Conservation (phyloP, 2,888 invertebrate genomes). For the Oscheius onirici region DNA sequence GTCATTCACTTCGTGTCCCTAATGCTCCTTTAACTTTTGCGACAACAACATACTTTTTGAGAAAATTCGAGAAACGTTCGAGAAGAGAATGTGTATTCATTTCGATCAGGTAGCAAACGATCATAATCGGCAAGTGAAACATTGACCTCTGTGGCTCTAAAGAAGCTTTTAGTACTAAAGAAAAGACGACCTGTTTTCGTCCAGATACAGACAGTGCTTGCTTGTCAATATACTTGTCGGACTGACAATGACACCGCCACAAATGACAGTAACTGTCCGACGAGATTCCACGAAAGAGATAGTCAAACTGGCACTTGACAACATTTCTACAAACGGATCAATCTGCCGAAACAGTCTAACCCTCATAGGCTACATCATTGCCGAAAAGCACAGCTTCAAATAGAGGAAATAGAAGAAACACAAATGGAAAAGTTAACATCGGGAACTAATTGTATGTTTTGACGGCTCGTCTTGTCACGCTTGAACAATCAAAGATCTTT, state of each 20-base stretch:
- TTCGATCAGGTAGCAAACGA: not conserved
- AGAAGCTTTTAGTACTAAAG: not conserved
- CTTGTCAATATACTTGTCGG: slow-evolving; percentile 2
- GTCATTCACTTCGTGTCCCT: slow-evolving; percentile 16
- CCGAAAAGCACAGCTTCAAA: not conserved
- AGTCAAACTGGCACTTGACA: too few species aligned
- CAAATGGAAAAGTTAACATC: not conserved
- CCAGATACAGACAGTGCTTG: slow-evolving; percentile 15
- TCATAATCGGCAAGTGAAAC: not conserved
- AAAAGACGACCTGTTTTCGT: not conserved
- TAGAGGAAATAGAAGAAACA: not conserved
- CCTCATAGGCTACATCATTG: too few species aligned
- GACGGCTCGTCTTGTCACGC: not conserved
- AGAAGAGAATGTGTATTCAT: not conserved
- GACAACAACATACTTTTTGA: not conserved
- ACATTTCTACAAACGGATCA: too few species aligned
- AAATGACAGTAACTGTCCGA: not conserved
- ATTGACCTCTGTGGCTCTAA: not conserved
- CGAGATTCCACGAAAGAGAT: not conserved
- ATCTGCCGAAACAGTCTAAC: too few species aligned
- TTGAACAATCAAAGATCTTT: not conserved
- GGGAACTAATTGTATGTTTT: not conserved
- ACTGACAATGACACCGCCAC: slow-evolving; percentile 17
- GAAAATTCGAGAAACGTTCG: not conserved
- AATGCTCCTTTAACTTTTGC: not conserved